Conservation (phyloP, 2,113 vertebrate species). For the Tragelaphus scriptus region DNA sequence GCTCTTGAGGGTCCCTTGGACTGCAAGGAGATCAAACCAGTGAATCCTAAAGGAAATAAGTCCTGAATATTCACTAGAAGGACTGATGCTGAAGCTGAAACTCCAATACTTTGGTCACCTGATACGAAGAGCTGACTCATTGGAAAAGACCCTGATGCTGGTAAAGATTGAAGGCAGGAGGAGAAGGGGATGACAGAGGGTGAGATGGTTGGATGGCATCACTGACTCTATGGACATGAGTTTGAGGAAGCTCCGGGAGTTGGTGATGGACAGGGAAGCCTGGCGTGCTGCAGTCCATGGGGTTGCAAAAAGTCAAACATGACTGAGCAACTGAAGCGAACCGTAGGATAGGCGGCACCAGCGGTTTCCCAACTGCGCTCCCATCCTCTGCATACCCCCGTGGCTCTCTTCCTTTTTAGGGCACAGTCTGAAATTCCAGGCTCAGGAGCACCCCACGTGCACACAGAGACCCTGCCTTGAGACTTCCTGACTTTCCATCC, state of each 20-base stretch:
- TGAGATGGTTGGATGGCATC: not conserved
- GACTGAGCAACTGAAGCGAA: not conserved
- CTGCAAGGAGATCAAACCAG: not conserved
- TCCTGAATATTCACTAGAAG: not conserved
- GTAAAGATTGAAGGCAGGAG: not conserved
- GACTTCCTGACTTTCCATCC: not conserved
- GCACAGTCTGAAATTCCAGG: not conserved
- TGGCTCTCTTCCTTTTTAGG: fast-evolving
- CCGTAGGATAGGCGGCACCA: fast-evolving
- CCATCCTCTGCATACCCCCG: not conserved
- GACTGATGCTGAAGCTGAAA: not conserved
- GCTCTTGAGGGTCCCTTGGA: not conserved
- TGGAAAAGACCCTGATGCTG: not conserved
- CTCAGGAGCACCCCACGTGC: not conserved
- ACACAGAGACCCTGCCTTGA: not conserved
- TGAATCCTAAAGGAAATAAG: not conserved
- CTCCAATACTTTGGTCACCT: not conserved
- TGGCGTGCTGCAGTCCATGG: not conserved
- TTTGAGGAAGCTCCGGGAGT: not conserved
- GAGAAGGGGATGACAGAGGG: not conserved
- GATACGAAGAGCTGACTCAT: not conserved
- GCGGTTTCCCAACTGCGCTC: not conserved
- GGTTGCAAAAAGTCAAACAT: not conserved
- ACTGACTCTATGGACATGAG: not conserved
- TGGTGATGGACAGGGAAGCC: not conserved